Base-by-base conservation (phyloP, 2,888 invertebrate species). In the Lasioglossum calceatum region DNA sequence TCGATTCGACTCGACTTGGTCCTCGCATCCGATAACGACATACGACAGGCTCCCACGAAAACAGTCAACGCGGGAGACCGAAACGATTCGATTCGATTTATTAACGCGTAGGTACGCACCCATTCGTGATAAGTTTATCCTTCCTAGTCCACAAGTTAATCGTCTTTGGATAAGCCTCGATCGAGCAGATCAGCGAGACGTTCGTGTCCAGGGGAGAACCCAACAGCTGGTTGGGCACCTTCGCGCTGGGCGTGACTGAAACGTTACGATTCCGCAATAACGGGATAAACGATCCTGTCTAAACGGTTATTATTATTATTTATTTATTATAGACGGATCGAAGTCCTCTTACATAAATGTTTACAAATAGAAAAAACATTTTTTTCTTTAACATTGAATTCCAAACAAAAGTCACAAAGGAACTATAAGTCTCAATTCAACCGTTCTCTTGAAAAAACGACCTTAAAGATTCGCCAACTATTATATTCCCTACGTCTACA, bases 101-200 rank as follows among this genome's bases (percentile, higher is more conserved):
- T 67, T 8, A 32, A 10, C 16, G 36, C 19, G 2, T 14, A 47
- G 58, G n/a, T 39, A 92, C 96, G 92, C 95, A 97, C 97, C 97
- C 97, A 84, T 96, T 96, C 85, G 97, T 96, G 87, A 97, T 96
- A 95, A 97, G 96, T 94, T 96, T 96, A 79, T 96, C 96, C 88
- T 96, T 96, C 92, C 96, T 96, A 72, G 96, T 96, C 97, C 97
- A 97, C 93, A 97, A 97, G 95, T 97, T 97, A 93, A 97, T 96
- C 76, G 97, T 96, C 91, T 96, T 96, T 5, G 97, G 97, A 91
- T 96, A 97, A 5, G 97, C 97, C 92, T 97, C 97, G 39, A 97
- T 96, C 88, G 96, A 95, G 93, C 97, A 97, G 92, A 97, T 96
- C 81, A 97, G 95, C 75, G 96, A 96, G 5, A 97, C 96, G 88